A percentile compares a stretch with the other conserved stretches of the same genome.
Evolutionary conservation across 2,113 vertebrate genomes (phyloP).

Genomic region (Zootoca vivipara): DNA sequence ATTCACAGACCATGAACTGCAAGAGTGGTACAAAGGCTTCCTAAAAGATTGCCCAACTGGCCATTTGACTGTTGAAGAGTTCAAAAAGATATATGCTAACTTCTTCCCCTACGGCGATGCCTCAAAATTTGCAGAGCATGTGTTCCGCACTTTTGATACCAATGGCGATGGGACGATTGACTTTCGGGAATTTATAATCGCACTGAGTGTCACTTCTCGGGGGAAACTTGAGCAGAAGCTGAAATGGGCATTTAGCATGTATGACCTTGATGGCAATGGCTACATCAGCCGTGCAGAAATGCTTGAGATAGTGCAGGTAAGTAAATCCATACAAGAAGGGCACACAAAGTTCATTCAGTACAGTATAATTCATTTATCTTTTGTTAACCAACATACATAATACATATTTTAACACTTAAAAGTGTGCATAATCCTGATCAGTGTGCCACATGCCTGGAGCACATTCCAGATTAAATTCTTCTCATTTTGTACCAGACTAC

Average conservation of each 20-base stretch:
- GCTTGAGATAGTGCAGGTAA: slow-evolving; percentile 88
- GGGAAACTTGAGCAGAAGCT: slow-evolving; percentile 86
- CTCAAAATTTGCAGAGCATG: slow-evolving; percentile 84
- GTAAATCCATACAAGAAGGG: background rate
- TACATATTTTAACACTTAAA: background rate
- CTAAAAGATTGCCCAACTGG: slow-evolving; percentile 89
- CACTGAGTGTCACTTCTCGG: slow-evolving; percentile 82
- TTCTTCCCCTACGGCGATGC: slow-evolving; percentile 86
- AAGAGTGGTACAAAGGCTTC: slow-evolving; percentile 92
- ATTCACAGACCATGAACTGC: slow-evolving; percentile 89
- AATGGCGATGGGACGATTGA: slow-evolving; percentile 84
- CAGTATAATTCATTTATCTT: background rate
- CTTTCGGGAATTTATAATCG: slow-evolving; percentile 87
- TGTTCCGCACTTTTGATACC: slow-evolving; percentile 86
- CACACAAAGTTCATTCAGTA: background rate
- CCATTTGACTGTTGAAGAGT: slow-evolving; percentile 87
- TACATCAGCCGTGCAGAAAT: slow-evolving; percentile 86
- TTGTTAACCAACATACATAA: background rate
- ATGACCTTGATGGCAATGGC: slow-evolving; percentile 85
- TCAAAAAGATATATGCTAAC: slow-evolving; percentile 90
- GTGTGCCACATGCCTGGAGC: background rate
- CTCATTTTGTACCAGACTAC: background rate
- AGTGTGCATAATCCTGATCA: background rate
- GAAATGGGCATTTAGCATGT: slow-evolving; percentile 87
- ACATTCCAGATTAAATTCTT: background rate